phyloP scores from a whole-genome alignment of 2,113 vertebrate species.

The Sus scrofa region DNA sequence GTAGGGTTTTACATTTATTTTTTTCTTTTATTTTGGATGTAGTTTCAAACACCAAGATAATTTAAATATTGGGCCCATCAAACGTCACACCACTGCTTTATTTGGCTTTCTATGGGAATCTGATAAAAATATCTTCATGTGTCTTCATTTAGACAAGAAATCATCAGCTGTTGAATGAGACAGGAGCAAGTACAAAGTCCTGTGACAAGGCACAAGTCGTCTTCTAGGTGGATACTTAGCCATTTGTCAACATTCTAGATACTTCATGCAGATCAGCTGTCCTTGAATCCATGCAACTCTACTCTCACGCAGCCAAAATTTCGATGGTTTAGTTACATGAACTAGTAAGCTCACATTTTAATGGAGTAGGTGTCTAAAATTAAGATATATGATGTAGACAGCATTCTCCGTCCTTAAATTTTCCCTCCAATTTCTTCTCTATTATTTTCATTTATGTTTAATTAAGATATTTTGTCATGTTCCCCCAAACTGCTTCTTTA shows the following conservation, averaged over 20 bases:
- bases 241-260: background rate
- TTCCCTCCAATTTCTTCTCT: background rate
- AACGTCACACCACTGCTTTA: background rate
- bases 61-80: conserved; percentile 35
- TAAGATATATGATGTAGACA: background rate
- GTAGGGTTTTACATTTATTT: conserved; percentile 28
- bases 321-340: background rate
- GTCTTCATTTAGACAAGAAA: conserved; percentile 36
- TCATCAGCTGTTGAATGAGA: background rate
- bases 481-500: background rate
- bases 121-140: conserved; percentile 19
- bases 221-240: background rate
- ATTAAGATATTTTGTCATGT: background rate
- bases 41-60: conserved; percentile 1
- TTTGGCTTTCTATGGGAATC: background rate
- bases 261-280: background rate
- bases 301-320: background rate
- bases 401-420: conserved; percentile 2
- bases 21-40: background rate
- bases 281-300: background rate
- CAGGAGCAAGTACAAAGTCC: background rate
- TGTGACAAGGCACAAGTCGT: background rate
- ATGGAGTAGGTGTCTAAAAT: background rate
- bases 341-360: conserved; percentile 3
- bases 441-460: conserved; percentile 30